phyloP scores from a whole-genome alignment of 2,113 vertebrate genomes.

The Ameiurus melas region DNA sequence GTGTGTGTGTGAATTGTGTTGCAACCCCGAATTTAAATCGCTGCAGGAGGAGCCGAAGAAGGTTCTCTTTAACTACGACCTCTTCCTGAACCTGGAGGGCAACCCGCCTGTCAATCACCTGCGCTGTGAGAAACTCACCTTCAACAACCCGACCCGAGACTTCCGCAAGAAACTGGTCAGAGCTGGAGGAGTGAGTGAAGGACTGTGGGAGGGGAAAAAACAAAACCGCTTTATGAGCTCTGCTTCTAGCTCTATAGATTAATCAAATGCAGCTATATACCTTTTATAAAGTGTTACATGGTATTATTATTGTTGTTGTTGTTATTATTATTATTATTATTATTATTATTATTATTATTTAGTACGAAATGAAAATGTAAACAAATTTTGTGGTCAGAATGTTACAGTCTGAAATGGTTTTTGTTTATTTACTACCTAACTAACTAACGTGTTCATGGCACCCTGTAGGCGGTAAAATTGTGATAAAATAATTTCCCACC shows the following conservation, averaged over 20 bases:
- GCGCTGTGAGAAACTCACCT: slow-evolving; percentile 98
- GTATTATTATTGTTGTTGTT: no score
- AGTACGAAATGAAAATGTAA: background rate
- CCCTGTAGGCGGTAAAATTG: background rate
- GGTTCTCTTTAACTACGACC: slow-evolving; percentile 96
- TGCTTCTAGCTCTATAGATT: background rate
- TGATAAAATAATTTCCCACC: no score
- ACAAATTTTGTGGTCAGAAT: background rate
- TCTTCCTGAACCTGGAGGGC: slow-evolving; percentile 97
- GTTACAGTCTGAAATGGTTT: no score
- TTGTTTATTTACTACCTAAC: background rate
- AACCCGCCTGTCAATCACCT: slow-evolving; percentile 98
- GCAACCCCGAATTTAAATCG: background rate
- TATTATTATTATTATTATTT: background rate
- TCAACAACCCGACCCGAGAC: slow-evolving; percentile 98
- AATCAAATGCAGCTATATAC: background rate
- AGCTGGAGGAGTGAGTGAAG: slow-evolving; percentile 89
- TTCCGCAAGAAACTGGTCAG: slow-evolving; percentile 94
- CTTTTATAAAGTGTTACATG: background rate
- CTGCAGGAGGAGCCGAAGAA: slow-evolving; percentile 94
- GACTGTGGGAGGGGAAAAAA: background rate
- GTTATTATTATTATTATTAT: background rate
- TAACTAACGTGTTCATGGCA: background rate
- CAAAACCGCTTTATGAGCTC: background rate
- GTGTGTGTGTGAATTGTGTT: background rate